phyloP scores from a whole-genome alignment of 2,888 invertebrate species.

The Panorpa germanica region DNA sequence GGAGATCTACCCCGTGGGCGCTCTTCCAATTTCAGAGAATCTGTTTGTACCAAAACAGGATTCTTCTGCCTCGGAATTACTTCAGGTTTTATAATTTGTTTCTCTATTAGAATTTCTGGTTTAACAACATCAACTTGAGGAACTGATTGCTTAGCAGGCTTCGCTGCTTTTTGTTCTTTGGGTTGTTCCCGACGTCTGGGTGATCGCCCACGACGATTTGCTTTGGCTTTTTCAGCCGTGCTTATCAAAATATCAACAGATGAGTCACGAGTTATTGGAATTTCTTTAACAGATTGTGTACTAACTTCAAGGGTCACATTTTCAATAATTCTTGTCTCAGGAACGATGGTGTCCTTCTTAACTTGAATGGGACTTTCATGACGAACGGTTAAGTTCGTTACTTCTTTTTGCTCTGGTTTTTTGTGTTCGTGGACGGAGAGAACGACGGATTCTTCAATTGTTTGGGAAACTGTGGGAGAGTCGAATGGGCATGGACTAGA shows the following conservation, averaged over 20 bases:
- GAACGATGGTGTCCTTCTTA: conserved; percentile 11
- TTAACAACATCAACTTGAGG: background rate
- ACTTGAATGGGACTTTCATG: no score
- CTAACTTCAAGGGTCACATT: conserved; percentile 9
- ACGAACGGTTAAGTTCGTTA: no score
- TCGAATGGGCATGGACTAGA: conserved; percentile 19
- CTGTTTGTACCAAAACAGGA: conserved; percentile 4
- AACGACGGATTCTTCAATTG: conserved; percentile 10
- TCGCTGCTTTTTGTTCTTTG: conserved; percentile 10
- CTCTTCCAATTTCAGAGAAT: conserved; percentile 9
- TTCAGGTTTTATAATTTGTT: no score
- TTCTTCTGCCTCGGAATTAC: no score
- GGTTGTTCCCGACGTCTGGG: conserved; percentile 24
- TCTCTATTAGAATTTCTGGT: background rate
- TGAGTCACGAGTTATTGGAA: no score
- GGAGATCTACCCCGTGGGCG: conserved; percentile 31
- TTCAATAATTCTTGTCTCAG: conserved; percentile 10
- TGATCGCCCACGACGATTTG: conserved; percentile 29
- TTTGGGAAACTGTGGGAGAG: conserved; percentile 10
- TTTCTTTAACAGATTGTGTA: no score
- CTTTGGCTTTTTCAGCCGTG: conserved; percentile 20
- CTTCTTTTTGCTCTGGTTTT: no score
- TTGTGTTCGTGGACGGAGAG: no score
- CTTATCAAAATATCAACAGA: conserved; percentile 25
- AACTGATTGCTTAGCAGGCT: background rate